Base-by-base conservation (phyloP, 53 echinoderm and acorn worm species). In the Paracentrotus lividus region DNA sequence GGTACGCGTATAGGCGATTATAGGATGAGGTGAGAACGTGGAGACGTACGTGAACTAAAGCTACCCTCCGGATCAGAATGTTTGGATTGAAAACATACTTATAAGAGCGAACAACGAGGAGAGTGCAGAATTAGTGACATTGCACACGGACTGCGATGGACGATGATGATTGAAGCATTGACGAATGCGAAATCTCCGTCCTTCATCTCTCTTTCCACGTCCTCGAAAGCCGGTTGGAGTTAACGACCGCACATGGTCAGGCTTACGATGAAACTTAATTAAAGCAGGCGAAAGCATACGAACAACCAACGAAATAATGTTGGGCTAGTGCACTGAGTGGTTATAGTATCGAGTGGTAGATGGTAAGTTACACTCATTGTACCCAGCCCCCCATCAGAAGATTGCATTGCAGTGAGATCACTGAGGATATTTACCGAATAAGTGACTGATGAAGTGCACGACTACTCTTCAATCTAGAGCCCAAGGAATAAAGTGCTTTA, bases 81-180 rank as follows among this genome's bases (percentile, higher is more conserved):
- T 97, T 95, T 1, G 97, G 95, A 64, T 94, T 95, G 49, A 91
- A 90, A 18, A 94, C 86, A 36, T 94, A 95, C 68, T 92, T 58
- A 84, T 95, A 94, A 15, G 93, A 88, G 18, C 90, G 93, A 59
- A 95, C 95, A 4, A 92, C 94, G 1, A 94, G 23, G 12, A 97
- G 94, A 40, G 94, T 94, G 33, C 92, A 40, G 27, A 94, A 92
- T 94, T 97, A 14, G 85, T 81, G 21, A 97, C 27, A 45, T 95
- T 84, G n/a, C n/a, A 94, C 95, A 32, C 94, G 14, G 81, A 91
- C 72, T n/a, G 94, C 95, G 53, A 95, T 45, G n/a, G 8, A 76
- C 91, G 21, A 91, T 75, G 91, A 91, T 91, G 76, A 91, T 34
- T 20, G 75, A 33, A 18, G 91, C 91, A 38, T 91, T 53, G n/a